phyloP scores from a whole-genome alignment of 2,797 vertebrate species.

The Podarcis lilfordi region DNA sequence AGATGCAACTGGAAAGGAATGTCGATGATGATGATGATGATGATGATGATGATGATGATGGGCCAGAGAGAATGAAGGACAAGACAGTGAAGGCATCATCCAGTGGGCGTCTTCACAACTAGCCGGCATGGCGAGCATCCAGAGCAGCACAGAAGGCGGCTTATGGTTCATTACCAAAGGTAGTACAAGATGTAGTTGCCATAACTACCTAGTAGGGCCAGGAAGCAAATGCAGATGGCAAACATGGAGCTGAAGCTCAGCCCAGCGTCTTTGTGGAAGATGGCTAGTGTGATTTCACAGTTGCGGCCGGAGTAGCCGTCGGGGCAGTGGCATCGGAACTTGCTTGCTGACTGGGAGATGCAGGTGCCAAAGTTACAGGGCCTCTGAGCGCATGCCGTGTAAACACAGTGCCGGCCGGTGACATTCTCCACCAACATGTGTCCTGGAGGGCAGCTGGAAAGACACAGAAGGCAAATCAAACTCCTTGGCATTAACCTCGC shows the following conservation, averaged over 20 bases:
- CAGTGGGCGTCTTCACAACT: constrained; percentile 15
- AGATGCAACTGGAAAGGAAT: background rate
- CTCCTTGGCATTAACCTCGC: background rate
- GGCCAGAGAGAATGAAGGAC: background rate
- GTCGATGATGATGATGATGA: background rate
- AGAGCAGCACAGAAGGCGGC: constrained; percentile 23
- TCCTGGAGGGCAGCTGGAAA: constrained; percentile 84
- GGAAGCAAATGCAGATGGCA: constrained; percentile 90
- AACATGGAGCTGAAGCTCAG: constrained; percentile 92
- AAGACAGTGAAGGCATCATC: constrained; percentile 37
- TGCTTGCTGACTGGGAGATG: constrained; percentile 83
- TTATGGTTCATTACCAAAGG: constrained; percentile 76
- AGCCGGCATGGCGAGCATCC: constrained; percentile 24
- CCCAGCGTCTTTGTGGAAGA: constrained; percentile 87
- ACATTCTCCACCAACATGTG: constrained; percentile 85
- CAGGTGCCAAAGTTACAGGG: constrained; percentile 90
- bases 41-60: background rate
- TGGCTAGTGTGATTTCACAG: constrained; percentile 86
- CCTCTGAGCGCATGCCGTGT: constrained; percentile 83
- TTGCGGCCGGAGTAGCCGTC: constrained; percentile 85
- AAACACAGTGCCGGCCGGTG: constrained; percentile 83
- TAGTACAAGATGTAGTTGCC: constrained; percentile 80
- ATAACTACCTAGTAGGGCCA: constrained; percentile 90
- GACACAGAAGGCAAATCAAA: background rate
- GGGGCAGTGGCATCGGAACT: constrained; percentile 88